Evolutionary conservation across 2,113 vertebrate genomes (phyloP).

Genomic region (Scortum barcoo): DNA sequence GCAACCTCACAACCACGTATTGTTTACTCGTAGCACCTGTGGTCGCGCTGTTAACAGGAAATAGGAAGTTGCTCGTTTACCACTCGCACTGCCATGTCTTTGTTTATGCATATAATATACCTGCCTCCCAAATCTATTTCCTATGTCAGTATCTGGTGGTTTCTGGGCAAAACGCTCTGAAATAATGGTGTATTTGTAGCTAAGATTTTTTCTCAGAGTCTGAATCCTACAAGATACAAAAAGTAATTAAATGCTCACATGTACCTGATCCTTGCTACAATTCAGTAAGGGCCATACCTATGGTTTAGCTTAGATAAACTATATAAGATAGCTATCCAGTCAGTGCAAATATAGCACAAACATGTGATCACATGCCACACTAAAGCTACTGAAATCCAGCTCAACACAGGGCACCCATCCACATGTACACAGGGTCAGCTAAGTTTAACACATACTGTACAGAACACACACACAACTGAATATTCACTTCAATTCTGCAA

Average conservation of each 20-base stretch:
- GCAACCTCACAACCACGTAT: not conserved
- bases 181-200: not conserved
- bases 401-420: slow-evolving; percentile 36
- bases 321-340: slow-evolving; percentile 29
- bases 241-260: not conserved
- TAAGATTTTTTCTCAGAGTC: not conserved
- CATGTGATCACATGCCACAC: slow-evolving; percentile 49
- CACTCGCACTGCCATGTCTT: slow-evolving; percentile 3
- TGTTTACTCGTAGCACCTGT: slow-evolving; percentile 31
- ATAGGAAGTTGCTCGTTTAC: slow-evolving; percentile 23
- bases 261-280: not conserved
- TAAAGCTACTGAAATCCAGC: slow-evolving; percentile 23
- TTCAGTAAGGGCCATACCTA: not conserved
- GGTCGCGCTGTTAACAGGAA: slow-evolving; percentile 38
- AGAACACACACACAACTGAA: slow-evolving; percentile 21
- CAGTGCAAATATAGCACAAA: slow-evolving; percentile 55
- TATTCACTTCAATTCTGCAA: not conserved
- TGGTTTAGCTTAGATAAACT: slow-evolving; percentile 16
- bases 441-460: slow-evolving; percentile 8
- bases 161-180: not conserved
- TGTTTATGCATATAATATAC: not conserved
- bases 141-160: not conserved
- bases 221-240: not conserved
- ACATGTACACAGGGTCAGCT: not conserved
- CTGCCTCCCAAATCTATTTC: not conserved